These are phyloP conservation scores for Naso thynnoides DNA, from an alignment of 2,797 vertebrate species.

Conservation along the genomic window DNA sequence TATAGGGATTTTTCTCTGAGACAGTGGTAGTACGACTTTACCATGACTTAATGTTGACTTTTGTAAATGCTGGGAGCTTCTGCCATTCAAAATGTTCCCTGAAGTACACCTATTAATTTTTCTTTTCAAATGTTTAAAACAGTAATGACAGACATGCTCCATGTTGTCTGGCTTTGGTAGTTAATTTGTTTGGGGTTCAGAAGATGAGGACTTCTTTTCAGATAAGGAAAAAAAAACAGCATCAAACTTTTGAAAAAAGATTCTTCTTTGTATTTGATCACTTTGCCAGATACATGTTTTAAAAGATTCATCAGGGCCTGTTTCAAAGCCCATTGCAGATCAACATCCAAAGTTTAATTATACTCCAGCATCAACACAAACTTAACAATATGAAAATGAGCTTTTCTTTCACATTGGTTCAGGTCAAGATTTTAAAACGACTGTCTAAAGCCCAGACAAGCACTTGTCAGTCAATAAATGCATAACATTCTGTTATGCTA, in stretches of 20 bases:
- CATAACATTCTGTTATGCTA: conserved; percentile 45
- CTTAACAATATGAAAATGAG: conserved; percentile 42
- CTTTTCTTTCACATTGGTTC: conserved; percentile 61
- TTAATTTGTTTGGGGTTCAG: too few species aligned
- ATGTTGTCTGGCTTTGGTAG: too few species aligned
- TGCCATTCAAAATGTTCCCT: too few species aligned
- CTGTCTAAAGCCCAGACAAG: conserved; percentile 45
- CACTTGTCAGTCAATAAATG: conserved; percentile 53
- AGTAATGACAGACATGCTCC: too few species aligned
- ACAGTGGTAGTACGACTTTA: too few species aligned
- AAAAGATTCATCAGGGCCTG: conserved; percentile 25
- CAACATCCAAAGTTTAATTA: conserved; percentile 35
- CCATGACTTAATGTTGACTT: too few species aligned
- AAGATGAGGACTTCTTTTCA: too few species aligned
- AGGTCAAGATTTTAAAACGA: conserved; percentile 53
- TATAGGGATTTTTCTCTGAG: too few species aligned
- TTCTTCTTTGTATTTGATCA: conserved; percentile 51
- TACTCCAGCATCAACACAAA: conserved; percentile 31
- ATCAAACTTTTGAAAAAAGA: conserved; percentile 34
- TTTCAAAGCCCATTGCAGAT: conserved; percentile 28
- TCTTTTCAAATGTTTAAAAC: too few species aligned
- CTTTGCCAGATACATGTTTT: conserved; percentile 32
- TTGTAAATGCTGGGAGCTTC: too few species aligned
- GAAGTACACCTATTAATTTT: too few species aligned
- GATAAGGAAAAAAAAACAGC: not conserved